Evolutionary conservation across 2,113 vertebrate species (phyloP).

Genomic region (Engraulis encrasicolus): DNA sequence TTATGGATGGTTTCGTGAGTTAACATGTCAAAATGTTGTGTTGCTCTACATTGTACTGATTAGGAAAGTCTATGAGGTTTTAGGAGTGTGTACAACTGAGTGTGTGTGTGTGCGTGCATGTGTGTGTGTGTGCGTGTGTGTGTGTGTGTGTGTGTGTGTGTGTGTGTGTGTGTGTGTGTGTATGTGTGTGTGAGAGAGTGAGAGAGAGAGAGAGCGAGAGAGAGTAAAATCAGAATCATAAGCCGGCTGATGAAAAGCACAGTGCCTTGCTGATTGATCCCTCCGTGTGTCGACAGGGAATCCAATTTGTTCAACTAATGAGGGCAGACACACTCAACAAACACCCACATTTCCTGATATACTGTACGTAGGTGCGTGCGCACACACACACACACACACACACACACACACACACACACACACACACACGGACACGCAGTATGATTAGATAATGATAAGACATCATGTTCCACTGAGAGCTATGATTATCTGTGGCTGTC

Average conservation of each 20-base stretch:
- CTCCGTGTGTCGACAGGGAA: constrained; percentile 45
- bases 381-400: background rate
- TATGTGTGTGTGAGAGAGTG: background rate
- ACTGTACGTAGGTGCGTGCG: background rate
- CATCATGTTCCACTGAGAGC: constrained; percentile 31
- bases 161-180: background rate
- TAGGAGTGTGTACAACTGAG: background rate
- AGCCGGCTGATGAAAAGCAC: constrained; percentile 9
- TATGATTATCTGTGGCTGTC: constrained; percentile 33
- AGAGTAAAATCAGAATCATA: background rate
- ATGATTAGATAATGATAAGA: constrained; percentile 45
- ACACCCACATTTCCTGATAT: constrained; percentile 25
- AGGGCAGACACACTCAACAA: constrained; percentile 20
- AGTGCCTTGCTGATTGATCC: constrained; percentile 15
- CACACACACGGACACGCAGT: background rate
- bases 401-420: background rate
- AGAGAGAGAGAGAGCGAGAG: no score
- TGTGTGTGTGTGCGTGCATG: background rate
- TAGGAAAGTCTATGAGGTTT: background rate
- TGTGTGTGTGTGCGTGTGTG: background rate
- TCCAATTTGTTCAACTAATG: constrained; percentile 47
- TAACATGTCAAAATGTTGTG: no score
- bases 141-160: background rate
- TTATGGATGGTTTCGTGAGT: no score
- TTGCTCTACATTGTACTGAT: no score